A percentile compares a stretch with the other conserved stretches of the same genome.
Evolutionary conservation across 2,888 invertebrate species (phyloP).

Genomic region (Strigamia maritima): DNA sequence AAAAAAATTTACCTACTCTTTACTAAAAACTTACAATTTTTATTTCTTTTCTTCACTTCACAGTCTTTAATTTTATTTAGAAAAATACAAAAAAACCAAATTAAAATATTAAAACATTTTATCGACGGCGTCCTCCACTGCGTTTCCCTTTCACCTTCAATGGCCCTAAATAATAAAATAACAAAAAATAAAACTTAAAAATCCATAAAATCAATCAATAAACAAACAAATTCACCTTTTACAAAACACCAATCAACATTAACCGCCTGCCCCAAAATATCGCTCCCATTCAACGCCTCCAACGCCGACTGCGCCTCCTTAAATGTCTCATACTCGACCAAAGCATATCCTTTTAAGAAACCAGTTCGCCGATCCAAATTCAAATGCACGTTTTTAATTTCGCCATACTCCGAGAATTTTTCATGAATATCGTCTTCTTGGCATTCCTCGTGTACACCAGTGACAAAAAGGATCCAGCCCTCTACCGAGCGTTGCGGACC

Average conservation of each 20-base stretch:
- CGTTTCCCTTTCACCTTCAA: background rate
- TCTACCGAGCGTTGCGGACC: constrained; percentile 95
- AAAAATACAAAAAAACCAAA: too few relatives aligned
- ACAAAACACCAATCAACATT: constrained; percentile 98
- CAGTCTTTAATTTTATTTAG: too few relatives aligned
- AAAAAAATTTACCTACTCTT: too few relatives aligned
- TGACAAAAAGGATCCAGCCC: constrained; percentile 99
- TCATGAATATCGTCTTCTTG: constrained; percentile 98
- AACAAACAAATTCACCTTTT: constrained; percentile 62
- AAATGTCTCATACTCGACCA: constrained; percentile 96
- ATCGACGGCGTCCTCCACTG: background rate
- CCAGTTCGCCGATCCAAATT: constrained; percentile 97
- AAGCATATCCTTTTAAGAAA: constrained; percentile 89
- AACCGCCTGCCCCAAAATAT: constrained; percentile 88
- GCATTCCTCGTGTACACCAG: constrained; percentile 97
- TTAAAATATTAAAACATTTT: too few relatives aligned
- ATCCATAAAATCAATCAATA: background rate
- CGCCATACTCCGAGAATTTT: constrained; percentile 95
- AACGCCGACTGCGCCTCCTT: constrained; percentile 94
- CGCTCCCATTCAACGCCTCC: constrained; percentile 82
- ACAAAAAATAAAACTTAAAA: constrained; percentile 57
- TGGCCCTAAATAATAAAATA: background rate
- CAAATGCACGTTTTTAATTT: constrained; percentile 95
- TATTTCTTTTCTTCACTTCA: too few relatives aligned
- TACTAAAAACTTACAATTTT: too few relatives aligned